phyloP scores from a whole-genome alignment of 2,888 invertebrate genomes.

The Euphydryas editha region DNA sequence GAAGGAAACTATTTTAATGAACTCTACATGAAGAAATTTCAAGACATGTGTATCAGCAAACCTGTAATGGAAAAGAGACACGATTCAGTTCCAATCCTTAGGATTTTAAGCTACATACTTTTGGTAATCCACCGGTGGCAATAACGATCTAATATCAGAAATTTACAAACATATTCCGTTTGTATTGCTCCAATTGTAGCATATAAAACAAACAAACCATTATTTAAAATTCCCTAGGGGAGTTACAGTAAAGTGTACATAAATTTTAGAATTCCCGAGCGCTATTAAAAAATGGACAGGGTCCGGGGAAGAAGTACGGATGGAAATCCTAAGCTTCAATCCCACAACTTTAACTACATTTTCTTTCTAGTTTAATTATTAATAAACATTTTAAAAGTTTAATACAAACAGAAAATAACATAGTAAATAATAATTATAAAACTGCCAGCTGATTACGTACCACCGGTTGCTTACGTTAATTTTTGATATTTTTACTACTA shows the following conservation, averaged over 20 bases:
- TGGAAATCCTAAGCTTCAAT: neutral
- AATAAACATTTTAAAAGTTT: neutral
- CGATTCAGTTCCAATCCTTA: too few species aligned
- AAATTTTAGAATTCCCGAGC: conserved; percentile 1
- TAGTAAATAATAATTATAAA: neutral
- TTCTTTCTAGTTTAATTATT: neutral
- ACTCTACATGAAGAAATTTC: too few species aligned
- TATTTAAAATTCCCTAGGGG: neutral
- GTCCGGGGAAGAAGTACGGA: neutral
- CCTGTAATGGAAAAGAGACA: too few species aligned
- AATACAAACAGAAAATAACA: neutral
- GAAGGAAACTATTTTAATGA: too few species aligned
- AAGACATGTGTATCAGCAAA: too few species aligned
- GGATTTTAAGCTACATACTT: too few species aligned
- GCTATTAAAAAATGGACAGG: conserved; percentile 5
- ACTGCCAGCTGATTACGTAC: too few species aligned
- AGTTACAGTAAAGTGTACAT: neutral
- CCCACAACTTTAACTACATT: neutral
- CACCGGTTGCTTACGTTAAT: too few species aligned
- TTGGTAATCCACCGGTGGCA: neutral
- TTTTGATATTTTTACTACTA: neutral
- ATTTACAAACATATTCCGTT: neutral
- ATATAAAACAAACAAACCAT: neutral
- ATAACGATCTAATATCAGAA: neutral
- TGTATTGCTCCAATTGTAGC: too few species aligned